Conservation (phyloP, 2,888 invertebrate genomes). For the Azorinus chamasolen region DNA sequence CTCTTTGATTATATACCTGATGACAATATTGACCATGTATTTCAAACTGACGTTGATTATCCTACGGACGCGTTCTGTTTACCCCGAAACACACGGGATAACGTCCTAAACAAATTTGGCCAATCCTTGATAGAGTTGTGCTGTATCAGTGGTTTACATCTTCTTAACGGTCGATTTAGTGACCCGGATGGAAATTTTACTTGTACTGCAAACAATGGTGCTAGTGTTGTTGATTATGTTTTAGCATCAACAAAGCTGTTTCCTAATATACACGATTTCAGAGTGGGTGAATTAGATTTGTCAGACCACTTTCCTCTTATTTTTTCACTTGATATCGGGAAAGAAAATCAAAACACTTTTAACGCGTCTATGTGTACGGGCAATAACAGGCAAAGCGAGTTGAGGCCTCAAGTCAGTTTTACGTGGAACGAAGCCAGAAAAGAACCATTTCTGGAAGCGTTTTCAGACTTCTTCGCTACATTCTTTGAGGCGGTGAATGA, state of each 20-base stretch:
- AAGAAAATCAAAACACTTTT: no score
- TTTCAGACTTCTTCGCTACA: slow-evolving; percentile 5
- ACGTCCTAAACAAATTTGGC: slow-evolving; percentile 31
- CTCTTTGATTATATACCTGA: slow-evolving; percentile 24
- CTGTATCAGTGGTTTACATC: no score
- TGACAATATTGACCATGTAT: slow-evolving; percentile 28
- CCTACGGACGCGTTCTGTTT: slow-evolving; percentile 21
- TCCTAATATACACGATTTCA: no score
- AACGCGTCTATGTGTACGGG: no score
- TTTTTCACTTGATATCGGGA: neutral
- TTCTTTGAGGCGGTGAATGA: neutral
- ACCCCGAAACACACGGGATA: slow-evolving; percentile 21
- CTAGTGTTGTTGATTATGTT: slow-evolving; percentile 44
- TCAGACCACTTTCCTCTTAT: slow-evolving; percentile 8
- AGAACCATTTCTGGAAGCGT: slow-evolving; percentile 7
- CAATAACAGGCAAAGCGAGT: no score
- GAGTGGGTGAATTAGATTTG: neutral
- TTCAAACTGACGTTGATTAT: slow-evolving; percentile 13
- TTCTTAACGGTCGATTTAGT: slow-evolving; percentile 30
- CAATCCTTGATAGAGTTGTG: slow-evolving; percentile 29
- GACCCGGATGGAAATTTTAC: slow-evolving; percentile 30
- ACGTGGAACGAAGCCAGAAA: slow-evolving; percentile 4
- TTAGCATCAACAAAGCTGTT: slow-evolving; percentile 25
- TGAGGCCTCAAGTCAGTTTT: neutral
- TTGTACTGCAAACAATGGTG: no score